These are phyloP conservation scores for Macrobrachium rosenbergii DNA, from an alignment of 1,140 invertebrate genomes.

Conservation along the genomic window DNA sequence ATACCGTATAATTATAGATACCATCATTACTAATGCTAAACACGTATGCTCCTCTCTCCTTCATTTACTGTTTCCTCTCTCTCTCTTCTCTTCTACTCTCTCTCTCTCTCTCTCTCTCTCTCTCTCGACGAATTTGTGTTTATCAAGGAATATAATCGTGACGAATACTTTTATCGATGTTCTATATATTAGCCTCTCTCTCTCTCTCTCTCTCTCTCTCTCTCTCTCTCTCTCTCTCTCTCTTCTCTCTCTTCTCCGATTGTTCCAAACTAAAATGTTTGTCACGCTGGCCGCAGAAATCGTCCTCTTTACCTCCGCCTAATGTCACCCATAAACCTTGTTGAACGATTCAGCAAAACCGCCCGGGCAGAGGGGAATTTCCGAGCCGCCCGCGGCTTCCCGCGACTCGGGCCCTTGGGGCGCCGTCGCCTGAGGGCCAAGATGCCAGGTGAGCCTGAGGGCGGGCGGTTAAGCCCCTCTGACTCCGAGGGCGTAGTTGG, in stretches of 20 bases:
- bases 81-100: no score
- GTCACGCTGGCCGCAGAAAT: conserved; percentile 25
- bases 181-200: no score
- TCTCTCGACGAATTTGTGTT: background rate
- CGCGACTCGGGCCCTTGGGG: no score
- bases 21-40: no score
- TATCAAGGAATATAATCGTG: no score
- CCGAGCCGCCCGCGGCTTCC: background rate
- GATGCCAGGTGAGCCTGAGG: background rate
- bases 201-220: conserved; percentile 7
- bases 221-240: background rate
- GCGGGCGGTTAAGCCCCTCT: no score
- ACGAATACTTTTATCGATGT: no score
- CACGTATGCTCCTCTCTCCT: no score
- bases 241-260: background rate
- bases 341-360: conserved; percentile 22
- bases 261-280: conserved; percentile 46
- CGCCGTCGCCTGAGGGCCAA: background rate
- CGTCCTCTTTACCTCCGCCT: background rate
- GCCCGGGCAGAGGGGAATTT: background rate
- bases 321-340: conserved; percentile 31
- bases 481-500: background rate
- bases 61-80: no score
- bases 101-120: background rate
- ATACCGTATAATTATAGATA: no score